Evolutionary conservation across 2,113 vertebrate genomes (phyloP).

Genomic region (Pseudopodoces humilis): DNA sequence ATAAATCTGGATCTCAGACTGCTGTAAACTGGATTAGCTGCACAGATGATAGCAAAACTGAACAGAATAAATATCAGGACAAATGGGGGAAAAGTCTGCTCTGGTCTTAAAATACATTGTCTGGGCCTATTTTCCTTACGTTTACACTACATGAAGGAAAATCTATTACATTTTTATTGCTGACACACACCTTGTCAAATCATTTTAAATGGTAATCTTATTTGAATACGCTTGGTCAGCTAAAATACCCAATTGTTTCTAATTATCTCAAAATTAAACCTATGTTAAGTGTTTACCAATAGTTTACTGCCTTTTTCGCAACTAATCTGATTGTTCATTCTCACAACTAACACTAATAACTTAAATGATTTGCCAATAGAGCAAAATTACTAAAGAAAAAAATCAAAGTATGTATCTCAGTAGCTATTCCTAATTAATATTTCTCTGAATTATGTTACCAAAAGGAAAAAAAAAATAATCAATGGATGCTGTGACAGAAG

Average conservation of each 20-base stretch:
- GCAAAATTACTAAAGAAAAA: not conserved
- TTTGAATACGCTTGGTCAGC: not conserved
- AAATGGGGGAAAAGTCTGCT: not conserved
- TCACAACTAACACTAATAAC: conserved; percentile 30
- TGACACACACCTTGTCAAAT: conserved; percentile 26
- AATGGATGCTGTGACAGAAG: not conserved
- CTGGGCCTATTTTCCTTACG: not conserved
- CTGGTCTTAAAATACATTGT: not conserved
- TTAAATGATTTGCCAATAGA: conserved; percentile 59
- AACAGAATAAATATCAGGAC: not conserved
- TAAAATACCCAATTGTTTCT: conserved; percentile 46
- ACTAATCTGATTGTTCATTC: conserved; percentile 29
- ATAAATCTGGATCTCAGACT: not conserved
- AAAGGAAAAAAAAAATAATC: conserved; percentile 14
- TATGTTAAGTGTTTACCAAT: conserved; percentile 46
- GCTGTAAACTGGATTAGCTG: conserved; percentile 3
- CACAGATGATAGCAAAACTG: not conserved
- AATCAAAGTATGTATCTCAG: conserved; percentile 32
- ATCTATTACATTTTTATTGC: not conserved
- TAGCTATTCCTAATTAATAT: conserved; percentile 34
- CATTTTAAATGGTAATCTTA: conserved; percentile 51
- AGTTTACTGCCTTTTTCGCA: conserved; percentile 48
- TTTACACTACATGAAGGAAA: not conserved
- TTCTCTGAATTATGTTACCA: conserved; percentile 17
- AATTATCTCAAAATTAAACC: conserved; percentile 62